Evolutionary conservation across 2,113 vertebrate species (phyloP).

Genomic region (Callorhinus ursinus): DNA sequence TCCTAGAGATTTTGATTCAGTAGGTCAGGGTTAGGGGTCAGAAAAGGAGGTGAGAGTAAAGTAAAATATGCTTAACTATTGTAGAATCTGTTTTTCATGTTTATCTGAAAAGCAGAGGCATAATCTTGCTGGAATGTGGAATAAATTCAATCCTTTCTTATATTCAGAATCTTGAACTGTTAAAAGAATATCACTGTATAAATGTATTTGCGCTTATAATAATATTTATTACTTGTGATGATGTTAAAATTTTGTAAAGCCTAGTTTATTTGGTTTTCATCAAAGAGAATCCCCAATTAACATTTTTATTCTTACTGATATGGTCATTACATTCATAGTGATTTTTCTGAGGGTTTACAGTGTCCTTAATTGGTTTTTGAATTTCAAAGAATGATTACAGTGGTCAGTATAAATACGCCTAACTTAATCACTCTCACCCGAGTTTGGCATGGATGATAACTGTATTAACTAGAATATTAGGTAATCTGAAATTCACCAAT

Average conservation of each 20-base stretch:
- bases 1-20: constrained; percentile 4
- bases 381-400: constrained; percentile 18
- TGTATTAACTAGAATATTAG: constrained; percentile 1
- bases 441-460: not conserved
- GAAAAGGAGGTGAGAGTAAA: constrained; percentile 37
- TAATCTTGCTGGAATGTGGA: constrained; percentile 34
- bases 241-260: constrained; percentile 31
- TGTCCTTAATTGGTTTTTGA: not conserved
- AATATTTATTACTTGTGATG: not conserved
- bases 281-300: not conserved
- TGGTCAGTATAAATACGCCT: not conserved
- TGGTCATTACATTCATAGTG: not conserved
- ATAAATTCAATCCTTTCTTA: constrained; percentile 26
- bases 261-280: constrained; percentile 18
- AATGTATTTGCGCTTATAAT: constrained; percentile 32
- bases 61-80: constrained; percentile 7
- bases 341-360: constrained; percentile 11
- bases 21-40: not conserved
- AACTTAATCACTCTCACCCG: not conserved
- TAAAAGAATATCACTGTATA: not conserved
- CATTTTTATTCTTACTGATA: constrained; percentile 30
- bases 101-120: constrained; percentile 9
- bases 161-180: constrained; percentile 27
- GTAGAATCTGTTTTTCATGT: constrained; percentile 7
- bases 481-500: not conserved